Evolutionary conservation across 2,797 vertebrate species (phyloP).

Genomic region (Uromys caudimaculatus): DNA sequence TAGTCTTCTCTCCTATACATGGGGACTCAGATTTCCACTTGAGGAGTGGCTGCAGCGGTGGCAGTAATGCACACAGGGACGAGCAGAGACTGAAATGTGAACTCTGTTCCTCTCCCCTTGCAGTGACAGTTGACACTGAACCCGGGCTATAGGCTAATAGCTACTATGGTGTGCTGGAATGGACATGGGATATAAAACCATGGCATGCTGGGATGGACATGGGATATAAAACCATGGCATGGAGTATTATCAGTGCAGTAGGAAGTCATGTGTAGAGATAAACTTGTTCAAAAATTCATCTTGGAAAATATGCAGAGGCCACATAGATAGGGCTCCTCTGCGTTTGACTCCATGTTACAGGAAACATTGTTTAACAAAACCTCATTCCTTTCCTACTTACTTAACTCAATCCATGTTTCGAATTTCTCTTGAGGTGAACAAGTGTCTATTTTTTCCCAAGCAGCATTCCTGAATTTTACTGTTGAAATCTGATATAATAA

Average conservation of each 20-base stretch:
- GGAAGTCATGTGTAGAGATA: background rate
- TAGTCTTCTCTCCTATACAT: background rate
- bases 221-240: background rate
- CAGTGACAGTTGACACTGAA: background rate
- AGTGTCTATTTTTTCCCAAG: slow-evolving; percentile 9
- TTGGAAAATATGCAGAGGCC: background rate
- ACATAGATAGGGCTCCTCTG: background rate
- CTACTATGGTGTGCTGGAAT: background rate
- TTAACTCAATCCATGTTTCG: background rate
- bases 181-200: background rate
- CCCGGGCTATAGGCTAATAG: no score
- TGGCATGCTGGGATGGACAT: background rate
- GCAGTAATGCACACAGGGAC: background rate
- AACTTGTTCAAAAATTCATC: background rate
- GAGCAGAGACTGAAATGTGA: background rate
- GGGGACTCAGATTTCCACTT: background rate
- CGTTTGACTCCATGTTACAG: background rate
- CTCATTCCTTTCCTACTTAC: background rate
- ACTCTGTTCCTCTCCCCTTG: accelerated
- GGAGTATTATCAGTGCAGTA: background rate
- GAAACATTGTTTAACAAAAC: background rate
- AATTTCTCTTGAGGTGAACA: background rate
- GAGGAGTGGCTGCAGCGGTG: background rate
- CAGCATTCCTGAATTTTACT: background rate
- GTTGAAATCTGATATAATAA: slow-evolving; percentile 50